Evolutionary conservation across 1,140 invertebrate genomes (phyloP).

Genomic region (Halyomorpha halys): DNA sequence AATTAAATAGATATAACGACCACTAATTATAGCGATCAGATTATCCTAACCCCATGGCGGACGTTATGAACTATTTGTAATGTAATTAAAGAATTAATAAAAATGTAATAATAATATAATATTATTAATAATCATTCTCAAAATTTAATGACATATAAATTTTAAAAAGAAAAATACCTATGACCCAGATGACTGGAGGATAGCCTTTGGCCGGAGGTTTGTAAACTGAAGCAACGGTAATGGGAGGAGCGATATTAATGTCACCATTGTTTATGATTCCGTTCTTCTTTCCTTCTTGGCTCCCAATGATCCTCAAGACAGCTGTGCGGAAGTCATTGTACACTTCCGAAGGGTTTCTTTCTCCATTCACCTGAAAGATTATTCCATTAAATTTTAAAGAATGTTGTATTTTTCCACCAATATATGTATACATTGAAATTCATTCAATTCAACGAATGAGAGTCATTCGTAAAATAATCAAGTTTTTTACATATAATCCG

Average conservation of each 20-base stretch:
- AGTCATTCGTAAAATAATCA: no score
- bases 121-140: not conserved
- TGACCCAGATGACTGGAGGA: slow-evolving; percentile 59
- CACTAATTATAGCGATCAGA: no score
- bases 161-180: slow-evolving; percentile 41
- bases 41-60: no score
- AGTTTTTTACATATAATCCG: no score
- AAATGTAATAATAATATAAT: not conserved
- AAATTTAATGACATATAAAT: not conserved
- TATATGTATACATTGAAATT: no score
- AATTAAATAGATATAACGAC: no score
- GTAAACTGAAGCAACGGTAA: slow-evolving; percentile 27
- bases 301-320: slow-evolving; percentile 56
- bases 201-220: slow-evolving; percentile 35
- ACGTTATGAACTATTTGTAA: no score
- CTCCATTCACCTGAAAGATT: slow-evolving; percentile 59
- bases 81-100: no score
- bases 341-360: slow-evolving; percentile 68
- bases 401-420: no score
- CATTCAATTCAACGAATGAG: no score
- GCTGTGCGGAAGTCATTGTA: slow-evolving; percentile 66
- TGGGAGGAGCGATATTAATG: slow-evolving; percentile 13
- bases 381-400: no score
- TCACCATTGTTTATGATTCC: slow-evolving; percentile 11
- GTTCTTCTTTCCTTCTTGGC: slow-evolving; percentile 19